These are phyloP conservation scores for Petromus typicus DNA, from an alignment of 2,113 vertebrate species.

Conservation along the genomic window DNA sequence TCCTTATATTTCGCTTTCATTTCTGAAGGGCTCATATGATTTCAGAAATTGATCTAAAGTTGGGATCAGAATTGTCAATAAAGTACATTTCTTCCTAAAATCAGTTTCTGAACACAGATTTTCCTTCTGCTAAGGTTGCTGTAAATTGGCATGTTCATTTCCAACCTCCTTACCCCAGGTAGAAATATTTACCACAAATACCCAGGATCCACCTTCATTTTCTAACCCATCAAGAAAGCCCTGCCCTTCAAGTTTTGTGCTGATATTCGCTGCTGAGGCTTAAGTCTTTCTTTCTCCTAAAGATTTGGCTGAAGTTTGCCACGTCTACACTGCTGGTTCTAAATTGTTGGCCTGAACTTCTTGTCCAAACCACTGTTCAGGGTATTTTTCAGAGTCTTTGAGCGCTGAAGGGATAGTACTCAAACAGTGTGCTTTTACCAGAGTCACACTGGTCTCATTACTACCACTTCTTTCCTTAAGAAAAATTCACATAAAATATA, in stretches of 20 bases:
- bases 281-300: neutral
- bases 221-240: fast-evolving
- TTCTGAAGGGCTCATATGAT: neutral
- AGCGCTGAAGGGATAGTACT: neutral
- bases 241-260: neutral
- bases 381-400: neutral
- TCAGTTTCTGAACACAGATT: neutral
- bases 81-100: neutral
- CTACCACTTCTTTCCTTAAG: neutral
- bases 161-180: neutral
- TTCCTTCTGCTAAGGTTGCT: neutral
- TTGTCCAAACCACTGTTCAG: neutral
- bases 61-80: neutral
- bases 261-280: neutral
- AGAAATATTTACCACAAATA: neutral
- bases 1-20: neutral
- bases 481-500: neutral
- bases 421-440: neutral
- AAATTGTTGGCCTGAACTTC: neutral
- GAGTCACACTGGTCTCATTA: neutral
- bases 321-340: neutral
- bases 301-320: neutral
- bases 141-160: neutral
- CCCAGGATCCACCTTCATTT: neutral
- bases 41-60: neutral